Evolutionary conservation across 2,888 invertebrate genomes (phyloP), one percentile per base, ranked within the genome.

Genomic region (Pedicia rivosa): DNA sequence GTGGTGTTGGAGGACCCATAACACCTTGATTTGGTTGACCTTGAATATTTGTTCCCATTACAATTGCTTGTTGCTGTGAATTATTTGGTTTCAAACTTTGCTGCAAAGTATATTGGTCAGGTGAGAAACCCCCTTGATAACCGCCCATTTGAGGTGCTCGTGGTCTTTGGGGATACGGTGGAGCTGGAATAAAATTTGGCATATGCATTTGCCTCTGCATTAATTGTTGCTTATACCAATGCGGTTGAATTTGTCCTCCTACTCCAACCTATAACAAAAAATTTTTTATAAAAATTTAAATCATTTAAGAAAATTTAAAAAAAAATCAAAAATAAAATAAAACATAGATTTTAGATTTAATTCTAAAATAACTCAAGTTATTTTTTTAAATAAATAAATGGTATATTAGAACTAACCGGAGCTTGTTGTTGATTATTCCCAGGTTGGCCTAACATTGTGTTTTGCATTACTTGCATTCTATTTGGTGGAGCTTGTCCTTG

Each of bases 1-100:
- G 70, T 45, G 80, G 72, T 54, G 79, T 70, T 45, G 79, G 78
- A 20, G 72, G 72, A 5, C 77, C 78, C 73, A 78, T 77, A 44
- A 78, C 71, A 46, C 73, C 73, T 46, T 54, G 49, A 30, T 55
- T 54, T 28, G 49, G 50, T 37, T 52, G 49, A 9, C 52, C 50
- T 25, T 51, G 43, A 4, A 41, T 33, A 17, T 34, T 17, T 9
- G 24, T 17, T 19, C 17, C 31, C 27, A 33, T 42, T 52, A 53
- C 50, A 53, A 46, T 16, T 51, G 51, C 50, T 51, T 50, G 5
- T 46, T 48, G 44, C 32, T 53, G 52, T 35, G 53, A 50, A 22
- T 54, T 55, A 37, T 50, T 54, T 14, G 72, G 69, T 42, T 57
- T 52, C 2, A 57, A 48, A 1, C 53, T 51, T 54, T 74, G 73